These are phyloP conservation scores for Podarcis siculus DNA, from an alignment of 2,797 vertebrate genomes.

Conservation along the genomic window DNA sequence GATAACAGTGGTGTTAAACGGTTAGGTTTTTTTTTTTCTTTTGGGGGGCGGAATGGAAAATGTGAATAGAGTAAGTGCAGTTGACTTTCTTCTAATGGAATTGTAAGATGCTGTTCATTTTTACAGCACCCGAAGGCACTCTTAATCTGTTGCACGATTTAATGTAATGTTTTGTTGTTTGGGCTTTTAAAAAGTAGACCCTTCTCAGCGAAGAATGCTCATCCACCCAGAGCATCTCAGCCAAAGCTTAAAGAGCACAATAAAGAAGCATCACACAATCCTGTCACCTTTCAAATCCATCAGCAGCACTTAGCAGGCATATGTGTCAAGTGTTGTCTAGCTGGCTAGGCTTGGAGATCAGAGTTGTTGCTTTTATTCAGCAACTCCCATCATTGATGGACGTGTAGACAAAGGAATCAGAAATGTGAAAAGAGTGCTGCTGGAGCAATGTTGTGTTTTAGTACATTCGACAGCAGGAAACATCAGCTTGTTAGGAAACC, in stretches of 20 bases:
- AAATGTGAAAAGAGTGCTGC: not conserved
- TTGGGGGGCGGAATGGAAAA: not conserved
- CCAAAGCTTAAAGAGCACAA: not conserved
- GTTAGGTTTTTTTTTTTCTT: too few species aligned
- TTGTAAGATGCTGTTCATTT: slow-evolving; percentile 25
- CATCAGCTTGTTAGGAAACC: not conserved
- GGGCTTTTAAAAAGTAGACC: not conserved
- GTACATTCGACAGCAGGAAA: not conserved
- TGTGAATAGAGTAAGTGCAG: not conserved
- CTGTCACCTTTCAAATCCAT: slow-evolving; percentile 11
- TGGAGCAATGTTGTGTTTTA: not conserved
- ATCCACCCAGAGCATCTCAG: not conserved
- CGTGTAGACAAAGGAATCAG: slow-evolving; percentile 14
- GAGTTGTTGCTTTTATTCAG: not conserved
- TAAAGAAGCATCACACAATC: not conserved
- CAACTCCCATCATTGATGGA: not conserved
- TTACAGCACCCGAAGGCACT: slow-evolving; percentile 5
- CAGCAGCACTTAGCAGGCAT: slow-evolving; percentile 7
- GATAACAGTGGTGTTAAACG: slow-evolving; percentile 3
- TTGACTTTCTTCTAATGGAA: not conserved
- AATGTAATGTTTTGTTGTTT: slow-evolving; percentile 4
- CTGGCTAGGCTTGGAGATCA: not conserved
- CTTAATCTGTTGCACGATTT: not conserved
- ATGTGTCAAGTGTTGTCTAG: not conserved
- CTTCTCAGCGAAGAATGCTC: not conserved